phyloP scores from a whole-genome alignment of 2,113 vertebrate genomes.

The Thryonomys swinderianus region DNA sequence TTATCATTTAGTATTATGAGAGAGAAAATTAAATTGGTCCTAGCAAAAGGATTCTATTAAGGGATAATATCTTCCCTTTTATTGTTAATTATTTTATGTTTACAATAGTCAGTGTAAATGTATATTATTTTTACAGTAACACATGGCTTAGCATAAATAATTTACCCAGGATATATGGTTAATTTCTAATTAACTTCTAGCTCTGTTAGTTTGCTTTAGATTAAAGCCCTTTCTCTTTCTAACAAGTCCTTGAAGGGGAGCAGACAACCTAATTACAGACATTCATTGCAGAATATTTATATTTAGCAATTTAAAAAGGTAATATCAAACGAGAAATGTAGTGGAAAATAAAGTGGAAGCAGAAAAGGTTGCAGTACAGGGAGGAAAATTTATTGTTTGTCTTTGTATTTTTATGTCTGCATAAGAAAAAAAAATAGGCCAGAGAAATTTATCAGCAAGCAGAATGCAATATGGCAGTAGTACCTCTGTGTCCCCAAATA shows the following conservation, averaged over 20 bases:
- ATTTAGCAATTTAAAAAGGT: slow-evolving; percentile 72
- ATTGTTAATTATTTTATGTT: slow-evolving; percentile 82
- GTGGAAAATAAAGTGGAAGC: slow-evolving; percentile 60
- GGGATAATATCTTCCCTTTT: slow-evolving; percentile 80
- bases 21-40: slow-evolving; percentile 82
- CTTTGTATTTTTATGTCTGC: slow-evolving; percentile 72
- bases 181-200: slow-evolving; percentile 85
- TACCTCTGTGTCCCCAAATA: slow-evolving; percentile 69
- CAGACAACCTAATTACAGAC: slow-evolving; percentile 73
- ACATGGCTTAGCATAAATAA: slow-evolving; percentile 80
- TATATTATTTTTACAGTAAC: slow-evolving; percentile 81
- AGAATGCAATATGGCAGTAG: slow-evolving; percentile 16
- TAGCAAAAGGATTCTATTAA: slow-evolving; percentile 80
- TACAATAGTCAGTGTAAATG: slow-evolving; percentile 76
- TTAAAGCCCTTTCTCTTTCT: slow-evolving; percentile 79
- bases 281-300: slow-evolving; percentile 72
- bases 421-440: slow-evolving; percentile 61
- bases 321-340: slow-evolving; percentile 61
- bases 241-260: slow-evolving; percentile 63
- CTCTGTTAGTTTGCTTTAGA: slow-evolving; percentile 76
- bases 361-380: slow-evolving; percentile 7
- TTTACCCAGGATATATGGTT: slow-evolving; percentile 77
- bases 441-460: slow-evolving; percentile 62
- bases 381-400: slow-evolving; percentile 66
- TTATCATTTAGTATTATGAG: slow-evolving; percentile 76